Conservation (phyloP, 1,140 invertebrate genomes). For the Lithobius niger region DNA sequence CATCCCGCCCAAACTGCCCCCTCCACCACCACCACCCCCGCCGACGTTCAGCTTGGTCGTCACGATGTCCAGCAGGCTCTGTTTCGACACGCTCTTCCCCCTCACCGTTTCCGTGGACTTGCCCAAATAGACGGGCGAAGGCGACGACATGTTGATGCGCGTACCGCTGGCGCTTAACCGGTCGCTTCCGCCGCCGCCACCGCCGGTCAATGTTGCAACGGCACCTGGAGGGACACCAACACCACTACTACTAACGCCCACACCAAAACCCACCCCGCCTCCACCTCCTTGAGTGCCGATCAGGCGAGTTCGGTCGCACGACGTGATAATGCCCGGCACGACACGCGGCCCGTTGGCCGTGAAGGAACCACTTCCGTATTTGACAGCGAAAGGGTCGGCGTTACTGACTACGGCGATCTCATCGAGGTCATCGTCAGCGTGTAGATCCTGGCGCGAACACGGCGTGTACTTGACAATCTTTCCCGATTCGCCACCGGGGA, state of each 20-base stretch:
- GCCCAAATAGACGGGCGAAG: conserved; percentile 22
- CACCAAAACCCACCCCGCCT: conserved; percentile 37
- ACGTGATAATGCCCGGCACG: conserved; percentile 46
- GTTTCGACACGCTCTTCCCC: conserved; percentile 14
- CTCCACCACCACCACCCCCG: conserved; percentile 18
- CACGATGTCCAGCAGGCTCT: conserved; percentile 45
- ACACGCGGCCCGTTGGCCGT: conserved; percentile 48
- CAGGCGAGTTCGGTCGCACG: conserved; percentile 30
- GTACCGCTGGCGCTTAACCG: conserved; percentile 51
- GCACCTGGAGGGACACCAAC: no score
- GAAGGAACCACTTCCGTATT: conserved; percentile 41
- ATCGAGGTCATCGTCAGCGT: conserved; percentile 49
- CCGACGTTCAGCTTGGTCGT: conserved; percentile 46
- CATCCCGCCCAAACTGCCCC: conserved; percentile 26
- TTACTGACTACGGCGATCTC: conserved; percentile 53
- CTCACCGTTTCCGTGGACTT: background rate
- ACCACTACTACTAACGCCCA: conserved; percentile 22
- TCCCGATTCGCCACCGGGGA: conserved; percentile 19
- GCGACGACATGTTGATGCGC: conserved; percentile 47
- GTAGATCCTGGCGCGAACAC: conserved; percentile 25
- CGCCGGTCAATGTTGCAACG: conserved; percentile 24
- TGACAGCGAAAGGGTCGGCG: conserved; percentile 39
- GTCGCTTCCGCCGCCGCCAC: conserved; percentile 42
- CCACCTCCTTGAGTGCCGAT: conserved; percentile 34
- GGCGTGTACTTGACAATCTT: conserved; percentile 37